Conservation (phyloP, 2,113 vertebrate genomes). For the Barnardius zonarius region DNA sequence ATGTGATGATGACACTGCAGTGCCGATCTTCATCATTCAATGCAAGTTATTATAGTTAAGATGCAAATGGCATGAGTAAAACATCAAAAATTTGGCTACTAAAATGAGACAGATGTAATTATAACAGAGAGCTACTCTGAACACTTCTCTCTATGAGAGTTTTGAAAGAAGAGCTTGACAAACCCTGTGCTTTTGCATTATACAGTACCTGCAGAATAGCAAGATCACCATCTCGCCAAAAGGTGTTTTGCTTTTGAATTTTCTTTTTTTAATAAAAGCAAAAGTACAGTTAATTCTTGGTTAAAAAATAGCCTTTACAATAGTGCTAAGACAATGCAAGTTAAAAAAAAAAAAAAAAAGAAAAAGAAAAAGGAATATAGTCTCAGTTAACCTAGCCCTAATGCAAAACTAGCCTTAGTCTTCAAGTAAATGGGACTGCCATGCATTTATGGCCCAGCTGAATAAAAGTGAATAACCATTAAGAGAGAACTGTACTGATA, state of each 20-base stretch:
- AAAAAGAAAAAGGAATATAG: neutral
- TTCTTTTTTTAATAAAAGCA: neutral
- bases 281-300: neutral
- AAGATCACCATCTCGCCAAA: neutral
- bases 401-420: neutral
- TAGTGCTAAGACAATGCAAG: neutral
- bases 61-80: neutral
- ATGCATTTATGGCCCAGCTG: neutral
- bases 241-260: neutral
- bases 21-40: neutral
- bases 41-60: neutral
- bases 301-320: neutral
- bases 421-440: neutral
- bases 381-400: neutral
- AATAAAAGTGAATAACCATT: neutral
- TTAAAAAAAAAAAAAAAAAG: neutral
- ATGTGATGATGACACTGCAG: neutral
- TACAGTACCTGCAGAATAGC: neutral
- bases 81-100: neutral
- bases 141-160: neutral
- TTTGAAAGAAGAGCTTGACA: neutral
- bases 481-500: neutral
- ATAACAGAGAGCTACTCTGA: neutral
- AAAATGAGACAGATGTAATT: neutral
- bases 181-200: neutral